phyloP scores from a whole-genome alignment of 2,113 vertebrate genomes.

The Vulpes ferrilata region DNA sequence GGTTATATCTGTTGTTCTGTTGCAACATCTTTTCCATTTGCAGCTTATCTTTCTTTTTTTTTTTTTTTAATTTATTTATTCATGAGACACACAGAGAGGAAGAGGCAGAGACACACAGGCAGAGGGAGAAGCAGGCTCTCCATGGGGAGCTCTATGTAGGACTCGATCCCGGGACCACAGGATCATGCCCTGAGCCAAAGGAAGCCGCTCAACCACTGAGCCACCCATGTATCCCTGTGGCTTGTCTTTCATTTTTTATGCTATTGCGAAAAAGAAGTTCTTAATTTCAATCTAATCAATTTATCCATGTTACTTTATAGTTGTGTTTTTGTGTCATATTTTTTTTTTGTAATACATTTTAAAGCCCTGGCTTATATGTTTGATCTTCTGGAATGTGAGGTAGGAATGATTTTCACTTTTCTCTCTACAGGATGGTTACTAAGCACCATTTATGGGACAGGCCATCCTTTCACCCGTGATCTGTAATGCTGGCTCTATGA shows the following conservation, averaged over 20 bases:
- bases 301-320: background rate
- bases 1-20: background rate
- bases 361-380: background rate
- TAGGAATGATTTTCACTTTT: background rate
- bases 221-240: background rate
- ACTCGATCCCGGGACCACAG: no score
- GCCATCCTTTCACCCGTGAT: background rate
- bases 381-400: background rate
- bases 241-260: constrained; percentile 1
- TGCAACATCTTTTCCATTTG: background rate
- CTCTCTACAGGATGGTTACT: background rate
- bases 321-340: background rate
- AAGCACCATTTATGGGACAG: background rate
- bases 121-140: no score
- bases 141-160: no score
- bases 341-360: background rate
- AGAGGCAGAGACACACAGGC: no score
- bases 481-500: background rate
- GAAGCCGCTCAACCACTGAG: no score
- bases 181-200: no score
- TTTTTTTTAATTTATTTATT: no score
- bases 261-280: background rate
- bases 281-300: constrained; percentile 1
- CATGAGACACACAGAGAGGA: no score
- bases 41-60: no score